Conservation (phyloP, 2,113 vertebrate species). For the Camelus bactrianus region DNA sequence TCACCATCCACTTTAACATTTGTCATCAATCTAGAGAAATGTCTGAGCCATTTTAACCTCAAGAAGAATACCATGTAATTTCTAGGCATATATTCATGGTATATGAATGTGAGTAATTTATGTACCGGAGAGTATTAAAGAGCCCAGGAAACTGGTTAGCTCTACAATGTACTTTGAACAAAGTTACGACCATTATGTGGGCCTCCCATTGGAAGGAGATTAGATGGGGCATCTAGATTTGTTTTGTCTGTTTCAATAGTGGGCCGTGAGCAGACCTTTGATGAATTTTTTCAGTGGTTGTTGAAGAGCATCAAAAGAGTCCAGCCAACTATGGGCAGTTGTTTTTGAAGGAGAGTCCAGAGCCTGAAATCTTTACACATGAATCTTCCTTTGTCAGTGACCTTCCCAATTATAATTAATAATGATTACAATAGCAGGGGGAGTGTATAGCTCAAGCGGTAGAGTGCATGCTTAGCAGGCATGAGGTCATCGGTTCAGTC, state of each 20-base stretch:
- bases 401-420: not conserved
- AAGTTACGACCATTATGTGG: not conserved
- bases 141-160: not conserved
- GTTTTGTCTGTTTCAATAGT: not conserved
- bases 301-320: not conserved
- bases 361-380: not conserved
- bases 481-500: too few species aligned
- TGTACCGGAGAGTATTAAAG: not conserved
- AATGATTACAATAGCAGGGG: not conserved
- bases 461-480: too few species aligned
- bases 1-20: not conserved
- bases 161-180: not conserved
- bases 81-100: not conserved
- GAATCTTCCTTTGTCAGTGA: not conserved
- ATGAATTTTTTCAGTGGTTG: not conserved
- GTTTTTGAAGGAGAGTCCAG: not conserved
- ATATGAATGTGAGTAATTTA: not conserved
- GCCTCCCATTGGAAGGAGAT: not conserved
- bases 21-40: not conserved
- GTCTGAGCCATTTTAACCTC: not conserved
- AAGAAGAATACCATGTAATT: not conserved
- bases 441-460: too few species aligned
- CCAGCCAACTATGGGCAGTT: too few species aligned
- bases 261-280: not conserved
- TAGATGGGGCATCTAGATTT: not conserved